Percentiles rank a stretch among this genome's conserved stretches.
Evolutionary conservation across 2,888 invertebrate genomes (phyloP).

Genomic region (Carterocephalus palaemon): DNA sequence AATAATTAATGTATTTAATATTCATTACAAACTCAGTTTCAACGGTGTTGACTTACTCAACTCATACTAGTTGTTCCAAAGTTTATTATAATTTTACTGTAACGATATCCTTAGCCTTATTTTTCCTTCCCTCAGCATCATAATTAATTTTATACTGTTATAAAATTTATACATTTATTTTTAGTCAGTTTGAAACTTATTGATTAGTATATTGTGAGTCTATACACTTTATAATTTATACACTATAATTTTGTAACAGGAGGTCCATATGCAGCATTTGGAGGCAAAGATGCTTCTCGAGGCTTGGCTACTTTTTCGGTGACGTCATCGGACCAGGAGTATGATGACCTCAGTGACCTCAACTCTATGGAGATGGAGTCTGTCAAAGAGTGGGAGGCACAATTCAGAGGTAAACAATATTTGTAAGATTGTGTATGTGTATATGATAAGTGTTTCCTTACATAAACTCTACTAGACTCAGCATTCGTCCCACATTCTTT

Average conservation of each 20-base stretch:
- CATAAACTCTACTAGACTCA: no score
- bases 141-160: no score
- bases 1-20: no score
- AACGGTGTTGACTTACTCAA: no score
- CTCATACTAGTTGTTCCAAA: no score
- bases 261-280: constrained; percentile 96
- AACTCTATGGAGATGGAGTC: constrained; percentile 96
- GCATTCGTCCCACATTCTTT: no score
- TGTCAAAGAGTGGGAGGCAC: constrained; percentile 97
- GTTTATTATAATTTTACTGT: no score
- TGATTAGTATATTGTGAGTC: not conserved
- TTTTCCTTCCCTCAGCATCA: no score
- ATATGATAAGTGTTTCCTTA: not conserved
- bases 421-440: not conserved
- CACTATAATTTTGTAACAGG: constrained; percentile 80
- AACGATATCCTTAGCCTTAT: no score
- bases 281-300: constrained; percentile 96
- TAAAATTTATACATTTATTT: not conserved
- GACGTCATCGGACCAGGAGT: constrained; percentile 87
- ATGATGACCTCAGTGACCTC: constrained; percentile 97
- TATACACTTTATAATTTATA: not conserved
- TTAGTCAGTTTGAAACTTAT: not conserved
- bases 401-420: constrained; percentile 88
- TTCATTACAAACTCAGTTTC: no score
- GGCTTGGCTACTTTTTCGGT: constrained; percentile 96